Percentiles rank a stretch among this genome's conserved stretches.
phyloP scores from a whole-genome alignment of 1,140 invertebrate species.

The Mycetomoellerius zeteki region DNA sequence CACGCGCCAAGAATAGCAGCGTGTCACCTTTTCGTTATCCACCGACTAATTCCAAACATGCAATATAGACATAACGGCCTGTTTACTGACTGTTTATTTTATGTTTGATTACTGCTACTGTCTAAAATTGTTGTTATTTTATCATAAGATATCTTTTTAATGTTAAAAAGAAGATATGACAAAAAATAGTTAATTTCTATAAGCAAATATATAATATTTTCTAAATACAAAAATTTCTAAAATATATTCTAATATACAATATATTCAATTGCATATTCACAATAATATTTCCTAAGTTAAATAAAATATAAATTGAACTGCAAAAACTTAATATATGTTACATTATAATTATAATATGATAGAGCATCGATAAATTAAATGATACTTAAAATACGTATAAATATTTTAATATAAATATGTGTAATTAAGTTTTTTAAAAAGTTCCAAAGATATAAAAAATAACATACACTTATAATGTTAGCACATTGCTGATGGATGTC shows the following conservation, averaged over 20 bases:
- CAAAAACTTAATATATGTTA: neutral
- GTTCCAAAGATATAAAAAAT: no score
- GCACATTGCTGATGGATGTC: neutral
- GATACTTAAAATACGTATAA: neutral
- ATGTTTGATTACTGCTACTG: neutral
- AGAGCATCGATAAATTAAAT: neutral
- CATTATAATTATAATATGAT: neutral
- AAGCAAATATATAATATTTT: neutral
- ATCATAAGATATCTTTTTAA: neutral
- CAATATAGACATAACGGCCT: constrained; percentile 18
- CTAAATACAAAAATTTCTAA: no score
- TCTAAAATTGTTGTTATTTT: neutral
- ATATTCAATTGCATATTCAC: neutral
- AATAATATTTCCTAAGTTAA: neutral
- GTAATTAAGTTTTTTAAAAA: neutral
- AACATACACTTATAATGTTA: neutral
- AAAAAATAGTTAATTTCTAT: neutral
- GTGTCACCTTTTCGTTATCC: constrained; percentile 71
- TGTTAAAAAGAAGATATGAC: neutral
- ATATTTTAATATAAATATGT: neutral
- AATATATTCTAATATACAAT: neutral
- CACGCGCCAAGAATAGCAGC: constrained; percentile 66
- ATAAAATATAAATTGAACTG: neutral
- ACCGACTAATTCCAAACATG: constrained; percentile 49
- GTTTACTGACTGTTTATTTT: constrained; percentile 18